phyloP scores from a whole-genome alignment of 2,888 invertebrate species.

The Camptogramma bilineatum region DNA sequence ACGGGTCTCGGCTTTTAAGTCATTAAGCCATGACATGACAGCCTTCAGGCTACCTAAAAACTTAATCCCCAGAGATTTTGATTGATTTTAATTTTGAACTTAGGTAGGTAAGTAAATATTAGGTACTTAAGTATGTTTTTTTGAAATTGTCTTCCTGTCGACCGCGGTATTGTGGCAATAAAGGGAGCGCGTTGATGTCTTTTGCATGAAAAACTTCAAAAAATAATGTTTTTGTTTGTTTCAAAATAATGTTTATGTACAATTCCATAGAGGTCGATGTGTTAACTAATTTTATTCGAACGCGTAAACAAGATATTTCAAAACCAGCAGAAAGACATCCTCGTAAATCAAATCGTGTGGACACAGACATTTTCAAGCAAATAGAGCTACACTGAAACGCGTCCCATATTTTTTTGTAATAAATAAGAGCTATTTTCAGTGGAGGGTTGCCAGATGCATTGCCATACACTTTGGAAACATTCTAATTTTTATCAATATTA shows the following conservation, averaged over 20 bases:
- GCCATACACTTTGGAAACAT: too few species aligned
- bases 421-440: constrained; percentile 40
- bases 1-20: too few species aligned
- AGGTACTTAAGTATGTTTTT: too few species aligned
- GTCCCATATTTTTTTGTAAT: constrained; percentile 32
- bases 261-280: not conserved
- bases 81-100: too few species aligned
- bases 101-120: too few species aligned
- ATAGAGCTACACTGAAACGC: constrained; percentile 15
- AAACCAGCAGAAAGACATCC: constrained; percentile 4
- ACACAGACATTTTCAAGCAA: constrained; percentile 20
- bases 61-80: too few species aligned
- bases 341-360: constrained; percentile 25
- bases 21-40: too few species aligned
- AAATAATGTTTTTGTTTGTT: not conserved
- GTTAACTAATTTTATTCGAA: not conserved
- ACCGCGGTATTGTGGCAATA: not conserved
- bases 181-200: constrained; percentile 1
- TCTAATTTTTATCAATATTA: too few species aligned
- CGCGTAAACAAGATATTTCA: constrained; percentile 9
- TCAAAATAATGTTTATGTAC: not conserved
- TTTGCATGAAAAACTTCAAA: not conserved
- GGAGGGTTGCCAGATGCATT: constrained; percentile 12
- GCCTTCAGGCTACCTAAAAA: too few species aligned
- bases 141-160: not conserved